A percentile compares a stretch with the other conserved stretches of the same genome.
These are phyloP conservation scores for Potamilus streckersoni DNA, from an alignment of 1,140 invertebrate genomes.

Conservation along the genomic window DNA sequence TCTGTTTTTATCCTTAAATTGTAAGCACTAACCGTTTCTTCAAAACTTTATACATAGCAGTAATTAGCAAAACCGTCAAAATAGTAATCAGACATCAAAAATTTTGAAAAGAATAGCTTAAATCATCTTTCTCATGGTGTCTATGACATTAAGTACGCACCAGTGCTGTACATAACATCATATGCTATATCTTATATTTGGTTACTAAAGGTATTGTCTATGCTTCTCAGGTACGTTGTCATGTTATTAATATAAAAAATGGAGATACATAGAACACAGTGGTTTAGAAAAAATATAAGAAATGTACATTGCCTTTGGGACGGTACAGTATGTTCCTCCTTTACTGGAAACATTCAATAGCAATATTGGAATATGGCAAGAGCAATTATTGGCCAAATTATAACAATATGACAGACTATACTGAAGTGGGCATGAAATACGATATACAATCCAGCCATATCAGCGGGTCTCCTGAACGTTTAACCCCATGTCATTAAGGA, in stretches of 20 bases:
- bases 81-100: constrained; percentile 67
- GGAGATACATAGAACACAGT: constrained; percentile 80
- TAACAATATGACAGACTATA: constrained; percentile 88
- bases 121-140: constrained; percentile 54
- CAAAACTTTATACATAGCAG: constrained; percentile 66
- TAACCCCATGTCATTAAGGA: constrained; percentile 48
- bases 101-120: constrained; percentile 60
- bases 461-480: constrained; percentile 29
- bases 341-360: constrained; percentile 80
- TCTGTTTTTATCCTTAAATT: constrained; percentile 54
- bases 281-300: constrained; percentile 77
- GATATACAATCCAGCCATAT: constrained; percentile 46
- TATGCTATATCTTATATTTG: constrained; percentile 16
- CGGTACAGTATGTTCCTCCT: constrained; percentile 80
- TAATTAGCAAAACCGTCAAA: constrained; percentile 67
- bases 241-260: constrained; percentile 73
- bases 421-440: constrained; percentile 74
- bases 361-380: constrained; percentile 93
- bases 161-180: constrained; percentile 30
- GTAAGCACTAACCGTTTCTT: constrained; percentile 60
- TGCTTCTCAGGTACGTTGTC: background rate
- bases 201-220: constrained; percentile 5
- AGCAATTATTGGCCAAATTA: constrained; percentile 91
- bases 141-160: constrained; percentile 27
- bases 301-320: constrained; percentile 77